These are phyloP conservation scores for Notechis scutatus DNA, from an alignment of 2,113 vertebrate genomes.

Conservation along the genomic window DNA sequence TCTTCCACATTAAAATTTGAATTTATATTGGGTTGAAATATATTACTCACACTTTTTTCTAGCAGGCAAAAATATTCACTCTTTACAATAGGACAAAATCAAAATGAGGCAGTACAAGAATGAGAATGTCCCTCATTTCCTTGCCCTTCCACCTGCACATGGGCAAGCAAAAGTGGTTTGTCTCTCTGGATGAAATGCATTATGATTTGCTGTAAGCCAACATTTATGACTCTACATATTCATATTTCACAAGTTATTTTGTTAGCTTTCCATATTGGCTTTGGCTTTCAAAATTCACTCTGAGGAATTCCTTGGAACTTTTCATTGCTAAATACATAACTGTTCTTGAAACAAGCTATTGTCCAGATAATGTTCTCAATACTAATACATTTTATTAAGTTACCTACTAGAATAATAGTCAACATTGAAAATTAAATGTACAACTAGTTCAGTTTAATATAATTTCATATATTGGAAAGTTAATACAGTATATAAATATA, in stretches of 20 bases:
- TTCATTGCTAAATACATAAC: not conserved
- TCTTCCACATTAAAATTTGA: not conserved
- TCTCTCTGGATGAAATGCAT: not conserved
- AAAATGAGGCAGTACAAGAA: not conserved
- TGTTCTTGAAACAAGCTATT: not conserved
- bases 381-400: not conserved
- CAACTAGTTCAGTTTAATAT: not conserved
- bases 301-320: not conserved
- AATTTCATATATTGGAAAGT: constrained; percentile 27
- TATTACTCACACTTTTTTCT: not conserved
- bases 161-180: not conserved
- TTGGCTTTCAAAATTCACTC: not conserved
- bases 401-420: not conserved
- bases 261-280: not conserved
- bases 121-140: not conserved
- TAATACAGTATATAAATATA: constrained; percentile 22
- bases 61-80: not conserved
- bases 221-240: not conserved
- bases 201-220: not conserved
- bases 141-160: not conserved
- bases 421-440: constrained; percentile 9
- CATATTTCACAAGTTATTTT: not conserved
- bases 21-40: not conserved
- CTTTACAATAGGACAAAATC: not conserved
- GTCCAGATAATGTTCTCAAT: not conserved